These are phyloP conservation scores for Drosophila oshimai DNA, from an alignment of 1,140 invertebrate genomes.

Conservation along the genomic window DNA sequence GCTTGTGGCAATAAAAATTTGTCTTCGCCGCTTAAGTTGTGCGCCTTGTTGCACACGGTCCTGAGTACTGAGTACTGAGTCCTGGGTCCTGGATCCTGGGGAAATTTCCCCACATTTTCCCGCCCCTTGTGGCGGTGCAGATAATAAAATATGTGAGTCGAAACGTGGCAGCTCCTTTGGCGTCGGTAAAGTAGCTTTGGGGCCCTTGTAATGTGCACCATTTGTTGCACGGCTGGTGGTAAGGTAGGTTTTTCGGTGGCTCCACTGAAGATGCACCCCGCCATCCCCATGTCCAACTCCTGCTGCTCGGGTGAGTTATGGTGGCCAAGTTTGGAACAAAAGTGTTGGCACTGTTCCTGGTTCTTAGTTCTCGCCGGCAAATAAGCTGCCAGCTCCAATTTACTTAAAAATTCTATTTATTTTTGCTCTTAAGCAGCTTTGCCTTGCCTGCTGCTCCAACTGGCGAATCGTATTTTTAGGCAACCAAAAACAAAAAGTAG, in stretches of 20 bases:
- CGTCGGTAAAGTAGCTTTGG: conserved; percentile 41
- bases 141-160: conserved; percentile 50
- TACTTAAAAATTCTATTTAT: conserved; percentile 78
- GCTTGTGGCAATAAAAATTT: conserved; percentile 64
- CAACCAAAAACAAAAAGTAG: conserved; percentile 11
- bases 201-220: conserved; percentile 47
- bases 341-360: conserved; percentile 55
- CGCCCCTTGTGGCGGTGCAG: conserved; percentile 8
- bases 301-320: conserved; percentile 58
- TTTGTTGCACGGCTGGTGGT: conserved; percentile 38
- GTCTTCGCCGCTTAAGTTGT: conserved; percentile 61
- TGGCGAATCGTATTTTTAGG: conserved; percentile 14
- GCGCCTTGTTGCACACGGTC: conserved; percentile 72
- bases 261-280: conserved; percentile 46
- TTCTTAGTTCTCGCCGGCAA: conserved; percentile 28
- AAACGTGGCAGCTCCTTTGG: conserved; percentile 40
- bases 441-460: conserved; percentile 1
- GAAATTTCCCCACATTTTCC: not conserved
- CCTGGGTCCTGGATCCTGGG: not conserved
- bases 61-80: not conserved
- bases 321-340: conserved; percentile 69
- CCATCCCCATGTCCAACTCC: not conserved
- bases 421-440: conserved; percentile 56
- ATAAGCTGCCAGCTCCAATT: conserved; percentile 64
- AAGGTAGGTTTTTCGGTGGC: no score